Percentiles rank a stretch among this genome's conserved stretches.
phyloP scores from a whole-genome alignment of 2,888 invertebrate species.

The Lycaena phlaeas region DNA sequence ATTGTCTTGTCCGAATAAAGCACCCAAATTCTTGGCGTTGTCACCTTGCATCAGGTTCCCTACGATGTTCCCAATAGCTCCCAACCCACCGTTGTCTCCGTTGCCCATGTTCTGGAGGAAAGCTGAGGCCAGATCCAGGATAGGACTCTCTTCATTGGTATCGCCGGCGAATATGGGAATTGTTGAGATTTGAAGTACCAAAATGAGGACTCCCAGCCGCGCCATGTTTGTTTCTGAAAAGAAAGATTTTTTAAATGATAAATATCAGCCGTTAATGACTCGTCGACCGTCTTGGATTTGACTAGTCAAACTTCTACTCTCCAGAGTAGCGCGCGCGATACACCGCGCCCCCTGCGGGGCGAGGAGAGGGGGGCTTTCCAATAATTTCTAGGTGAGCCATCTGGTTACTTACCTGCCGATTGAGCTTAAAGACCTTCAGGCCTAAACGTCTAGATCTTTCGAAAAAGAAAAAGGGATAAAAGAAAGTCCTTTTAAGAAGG shows the following conservation, averaged over 20 bases:
- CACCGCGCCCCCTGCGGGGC: too few relatives aligned
- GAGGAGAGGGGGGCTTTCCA: too few relatives aligned
- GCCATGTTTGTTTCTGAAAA: slow-evolving; percentile 35
- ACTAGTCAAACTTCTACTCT: too few relatives aligned
- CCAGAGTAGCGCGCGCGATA: too few relatives aligned
- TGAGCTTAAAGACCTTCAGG: too few relatives aligned
- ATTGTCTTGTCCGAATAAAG: slow-evolving; percentile 44
- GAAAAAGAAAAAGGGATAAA: too few relatives aligned
- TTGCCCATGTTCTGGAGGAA: slow-evolving; percentile 76
- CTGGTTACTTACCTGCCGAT: too few relatives aligned
- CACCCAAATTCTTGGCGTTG: slow-evolving; percentile 70
- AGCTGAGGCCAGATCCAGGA: slow-evolving; percentile 79
- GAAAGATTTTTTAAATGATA: slow-evolving; percentile 2
- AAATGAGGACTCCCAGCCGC: slow-evolving; percentile 30
- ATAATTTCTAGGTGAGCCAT: too few relatives aligned
- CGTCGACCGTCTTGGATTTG: too few relatives aligned
- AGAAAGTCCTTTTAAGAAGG: too few relatives aligned
- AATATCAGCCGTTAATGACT: too few relatives aligned
- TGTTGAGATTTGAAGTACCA: slow-evolving; percentile 33
- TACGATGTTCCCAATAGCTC: slow-evolving; percentile 77
- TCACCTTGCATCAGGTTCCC: slow-evolving; percentile 80
- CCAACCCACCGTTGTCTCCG: slow-evolving; percentile 53
- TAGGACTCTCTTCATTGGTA: slow-evolving; percentile 63
- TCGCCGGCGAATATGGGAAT: slow-evolving; percentile 39
- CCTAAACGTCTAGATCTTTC: too few relatives aligned